These are phyloP conservation scores for Magallana gigas DNA, from an alignment of 1,140 invertebrate genomes.

Conservation along the genomic window DNA sequence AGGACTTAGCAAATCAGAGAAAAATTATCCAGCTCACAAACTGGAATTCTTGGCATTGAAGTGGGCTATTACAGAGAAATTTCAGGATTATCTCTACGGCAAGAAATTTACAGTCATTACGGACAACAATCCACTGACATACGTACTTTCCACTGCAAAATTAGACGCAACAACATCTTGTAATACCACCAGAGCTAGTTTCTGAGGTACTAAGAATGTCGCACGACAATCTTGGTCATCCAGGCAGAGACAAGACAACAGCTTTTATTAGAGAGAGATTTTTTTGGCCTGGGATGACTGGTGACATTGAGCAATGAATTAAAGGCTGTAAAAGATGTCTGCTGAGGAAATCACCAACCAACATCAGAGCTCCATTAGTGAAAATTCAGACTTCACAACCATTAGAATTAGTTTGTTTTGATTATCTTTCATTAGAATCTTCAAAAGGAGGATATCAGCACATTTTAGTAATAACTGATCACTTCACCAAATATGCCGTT, in stretches of 20 bases:
- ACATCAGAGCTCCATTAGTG: slow-evolving; percentile 38
- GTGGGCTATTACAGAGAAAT: slow-evolving; percentile 57
- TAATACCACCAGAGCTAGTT: no score
- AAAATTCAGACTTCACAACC: slow-evolving; percentile 44
- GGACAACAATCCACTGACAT: slow-evolving; percentile 52
- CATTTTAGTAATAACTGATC: slow-evolving; percentile 75
- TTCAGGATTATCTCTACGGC: slow-evolving; percentile 51
- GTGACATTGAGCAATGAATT: slow-evolving; percentile 42
- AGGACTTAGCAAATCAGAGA: no score
- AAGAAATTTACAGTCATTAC: slow-evolving; percentile 38
- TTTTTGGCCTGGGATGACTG: slow-evolving; percentile 34
- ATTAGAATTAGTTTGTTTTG: slow-evolving; percentile 51
- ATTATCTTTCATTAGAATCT: slow-evolving; percentile 45
- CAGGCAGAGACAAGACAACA: slow-evolving; percentile 59
- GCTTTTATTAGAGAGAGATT: background rate
- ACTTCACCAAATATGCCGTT: slow-evolving; percentile 78
- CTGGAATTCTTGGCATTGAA: slow-evolving; percentile 55
- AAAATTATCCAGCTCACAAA: slow-evolving; percentile 22
- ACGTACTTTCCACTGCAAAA: slow-evolving; percentile 40
- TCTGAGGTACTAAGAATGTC: no score
- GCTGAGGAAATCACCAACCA: slow-evolving; percentile 35
- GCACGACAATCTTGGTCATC: no score
- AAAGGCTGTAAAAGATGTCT: slow-evolving; percentile 36
- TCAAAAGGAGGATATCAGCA: slow-evolving; percentile 27
- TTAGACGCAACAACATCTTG: no score